Conservation (phyloP, 2,888 invertebrate species). For the Xanthorhoe designata region DNA sequence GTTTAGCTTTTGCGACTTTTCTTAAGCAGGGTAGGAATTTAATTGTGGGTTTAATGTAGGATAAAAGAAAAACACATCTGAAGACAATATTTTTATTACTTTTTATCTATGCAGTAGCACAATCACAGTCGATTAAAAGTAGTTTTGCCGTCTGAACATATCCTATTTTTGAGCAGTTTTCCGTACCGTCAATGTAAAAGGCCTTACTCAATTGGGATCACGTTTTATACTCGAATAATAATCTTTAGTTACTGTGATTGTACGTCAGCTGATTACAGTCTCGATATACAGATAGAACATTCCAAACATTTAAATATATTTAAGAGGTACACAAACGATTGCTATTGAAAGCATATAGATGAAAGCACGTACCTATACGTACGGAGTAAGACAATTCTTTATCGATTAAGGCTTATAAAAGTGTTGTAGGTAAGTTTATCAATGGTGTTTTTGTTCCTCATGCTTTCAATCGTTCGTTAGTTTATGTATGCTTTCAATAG, state of each 20-base stretch:
- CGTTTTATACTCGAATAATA: slow-evolving; percentile 5
- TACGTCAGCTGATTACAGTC: slow-evolving; percentile 33
- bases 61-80: slow-evolving; percentile 10
- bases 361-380: background rate
- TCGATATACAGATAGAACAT: slow-evolving; percentile 34
- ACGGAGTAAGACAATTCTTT: background rate
- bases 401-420: no score
- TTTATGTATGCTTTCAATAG: no score
- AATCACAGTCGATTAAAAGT: slow-evolving; percentile 40
- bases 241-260: slow-evolving; percentile 35
- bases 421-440: no score
- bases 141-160: slow-evolving; percentile 7
- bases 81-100: slow-evolving; percentile 30
- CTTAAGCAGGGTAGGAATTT: no score
- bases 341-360: slow-evolving; percentile 31
- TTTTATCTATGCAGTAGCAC: slow-evolving; percentile 40
- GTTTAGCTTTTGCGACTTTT: no score
- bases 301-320: slow-evolving; percentile 33
- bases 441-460: background rate
- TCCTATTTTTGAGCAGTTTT: slow-evolving; percentile 21
- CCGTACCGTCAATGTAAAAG: background rate
- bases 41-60: background rate
- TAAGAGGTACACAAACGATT: slow-evolving; percentile 18
- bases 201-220: background rate
- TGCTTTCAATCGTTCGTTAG: slow-evolving; percentile 35